Evolutionary conservation across 1,140 invertebrate species (phyloP), one percentile per base, ranked within the genome.

Genomic region (Acyrthosiphon pisum): DNA sequence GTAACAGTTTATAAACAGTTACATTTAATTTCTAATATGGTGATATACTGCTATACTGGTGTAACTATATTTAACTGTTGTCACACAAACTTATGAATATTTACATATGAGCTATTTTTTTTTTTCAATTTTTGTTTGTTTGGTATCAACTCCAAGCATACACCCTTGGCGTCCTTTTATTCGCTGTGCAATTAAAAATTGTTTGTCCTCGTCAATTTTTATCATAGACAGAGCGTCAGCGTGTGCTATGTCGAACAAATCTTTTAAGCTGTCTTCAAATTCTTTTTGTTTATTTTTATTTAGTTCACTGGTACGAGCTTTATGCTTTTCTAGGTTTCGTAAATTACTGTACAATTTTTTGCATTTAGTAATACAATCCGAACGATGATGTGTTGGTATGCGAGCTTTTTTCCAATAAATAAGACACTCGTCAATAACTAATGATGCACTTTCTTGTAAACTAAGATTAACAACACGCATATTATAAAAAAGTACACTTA

Each of bases 151-250:
- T 86, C 90, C 90, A 68, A 87, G 50, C 60, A 93, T 93, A 86
- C 50, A 93, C 35, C 91, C 91, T 56, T 48, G 46, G 22, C 81
- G 93, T 56, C 93, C 76, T 68, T 93, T 94, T 90, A 93, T 88
- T 76, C 93, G 44, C 50, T 94, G 93, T 60, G 88, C 83, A 94
- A 91, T 86, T 60, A 94, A 91, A 84, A 94, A 94, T 41, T 90
- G 18, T 83, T 91, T 94, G 37, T 94, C 94, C 37, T 94, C 94
- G 41, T 87, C 23, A 35, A 93, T 60, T 93, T 81, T 53, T 48
- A 94, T 94, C 76, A 76, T 30, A 44, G 93, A 87, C 14, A 94
- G 76, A 90, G 60, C 60, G 30, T 68, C 11, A 30, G 4, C 56
- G 30, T 60, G 56, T 60, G 56, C 56, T 30, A 30, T 60, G 2